Conservation (phyloP, 2,888 invertebrate species). For the Zele albiditarsus region DNA sequence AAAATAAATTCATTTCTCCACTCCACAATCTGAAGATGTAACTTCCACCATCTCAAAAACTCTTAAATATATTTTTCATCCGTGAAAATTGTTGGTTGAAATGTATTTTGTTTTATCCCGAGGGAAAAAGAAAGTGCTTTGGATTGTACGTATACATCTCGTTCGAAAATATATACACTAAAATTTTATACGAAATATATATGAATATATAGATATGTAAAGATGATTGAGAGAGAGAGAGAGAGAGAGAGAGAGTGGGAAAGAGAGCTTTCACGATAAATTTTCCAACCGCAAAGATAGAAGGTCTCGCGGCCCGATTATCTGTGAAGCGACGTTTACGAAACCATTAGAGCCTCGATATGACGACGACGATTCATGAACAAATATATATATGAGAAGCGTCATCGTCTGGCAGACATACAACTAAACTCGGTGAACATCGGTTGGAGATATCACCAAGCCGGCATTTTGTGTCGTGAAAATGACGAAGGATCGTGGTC, state of each 20-base stretch:
- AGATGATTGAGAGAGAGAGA: too few species aligned
- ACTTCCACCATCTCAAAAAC: slow-evolving; percentile 1
- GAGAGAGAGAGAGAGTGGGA: not conserved
- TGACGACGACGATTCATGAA: not conserved
- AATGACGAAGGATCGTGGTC: slow-evolving; percentile 49
- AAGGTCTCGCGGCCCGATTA: slow-evolving; percentile 36
- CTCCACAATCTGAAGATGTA: not conserved
- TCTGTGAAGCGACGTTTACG: slow-evolving; percentile 35
- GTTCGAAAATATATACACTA: not conserved
- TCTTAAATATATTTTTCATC: slow-evolving; percentile 14
- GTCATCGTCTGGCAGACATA: not conserved
- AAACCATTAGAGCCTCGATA: slow-evolving; percentile 37
- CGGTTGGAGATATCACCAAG: slow-evolving; percentile 50
- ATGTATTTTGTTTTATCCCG: not conserved
- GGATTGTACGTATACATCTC: not conserved
- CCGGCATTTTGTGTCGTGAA: slow-evolving; percentile 11
- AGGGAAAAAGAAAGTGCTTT: not conserved
- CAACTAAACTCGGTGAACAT: not conserved
- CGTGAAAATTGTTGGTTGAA: not conserved
- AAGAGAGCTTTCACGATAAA: slow-evolving; percentile 11
- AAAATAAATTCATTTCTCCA: not conserved
- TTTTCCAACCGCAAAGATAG: slow-evolving; percentile 26
- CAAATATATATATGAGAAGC: not conserved
- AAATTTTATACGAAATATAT: not conserved
- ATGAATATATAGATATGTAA: not conserved